Conservation (phyloP, 2,888 invertebrate species). For the Podabrus alpinus region DNA sequence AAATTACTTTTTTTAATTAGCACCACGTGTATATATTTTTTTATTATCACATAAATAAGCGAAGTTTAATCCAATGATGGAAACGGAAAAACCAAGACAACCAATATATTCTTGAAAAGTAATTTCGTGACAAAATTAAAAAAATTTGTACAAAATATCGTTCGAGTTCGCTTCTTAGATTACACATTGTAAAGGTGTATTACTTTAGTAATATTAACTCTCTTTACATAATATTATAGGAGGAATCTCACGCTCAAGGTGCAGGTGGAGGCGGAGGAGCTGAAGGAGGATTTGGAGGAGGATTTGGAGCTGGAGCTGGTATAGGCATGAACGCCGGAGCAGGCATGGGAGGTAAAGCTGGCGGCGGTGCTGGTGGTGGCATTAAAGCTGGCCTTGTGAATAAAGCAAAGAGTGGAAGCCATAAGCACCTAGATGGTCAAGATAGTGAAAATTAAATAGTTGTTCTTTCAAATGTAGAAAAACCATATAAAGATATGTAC, state of each 20-base stretch:
- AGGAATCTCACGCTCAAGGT: background rate
- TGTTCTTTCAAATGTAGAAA: background rate
- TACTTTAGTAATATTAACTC: background rate
- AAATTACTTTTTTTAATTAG: too few relatives aligned
- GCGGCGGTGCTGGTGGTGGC: background rate
- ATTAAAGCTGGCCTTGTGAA: background rate
- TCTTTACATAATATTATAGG: background rate
- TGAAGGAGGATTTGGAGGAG: background rate
- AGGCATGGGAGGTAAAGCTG: background rate
- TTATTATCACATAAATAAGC: too few relatives aligned
- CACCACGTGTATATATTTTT: too few relatives aligned
- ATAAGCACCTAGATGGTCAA: background rate
- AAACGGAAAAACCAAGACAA: too few relatives aligned
- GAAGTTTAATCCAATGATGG: too few relatives aligned
- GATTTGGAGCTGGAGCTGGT: background rate
- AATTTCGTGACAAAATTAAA: too few relatives aligned
- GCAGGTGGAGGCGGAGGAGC: background rate
- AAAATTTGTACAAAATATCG: too few relatives aligned
- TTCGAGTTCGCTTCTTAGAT: too few relatives aligned
- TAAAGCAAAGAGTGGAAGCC: background rate
- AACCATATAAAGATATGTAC: background rate
- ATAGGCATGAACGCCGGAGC: background rate
- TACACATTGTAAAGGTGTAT: too few relatives aligned
- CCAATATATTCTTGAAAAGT: too few relatives aligned
- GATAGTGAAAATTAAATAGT: background rate